These are phyloP conservation scores for Chaetogeoica ovagalla DNA, from an alignment of 2,888 invertebrate genomes.

Conservation along the genomic window DNA sequence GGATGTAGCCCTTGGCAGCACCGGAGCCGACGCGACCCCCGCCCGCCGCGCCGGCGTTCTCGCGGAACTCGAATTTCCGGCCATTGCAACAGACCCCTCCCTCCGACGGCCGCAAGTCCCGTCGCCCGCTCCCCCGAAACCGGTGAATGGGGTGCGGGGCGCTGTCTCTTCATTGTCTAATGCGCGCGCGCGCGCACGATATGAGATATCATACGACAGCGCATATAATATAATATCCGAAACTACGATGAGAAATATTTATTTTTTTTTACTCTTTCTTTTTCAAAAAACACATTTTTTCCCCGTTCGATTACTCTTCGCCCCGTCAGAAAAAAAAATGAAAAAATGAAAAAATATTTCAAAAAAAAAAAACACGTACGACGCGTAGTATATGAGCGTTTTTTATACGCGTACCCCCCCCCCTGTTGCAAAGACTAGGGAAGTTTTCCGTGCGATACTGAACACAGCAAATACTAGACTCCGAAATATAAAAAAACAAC, in stretches of 20 bases:
- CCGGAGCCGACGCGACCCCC: slow-evolving; percentile 41
- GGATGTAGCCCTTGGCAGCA: slow-evolving; percentile 53
- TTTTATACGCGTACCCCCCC: too few relatives aligned
- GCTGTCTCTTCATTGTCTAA: slow-evolving; percentile 42
- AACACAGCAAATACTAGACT: too few relatives aligned
- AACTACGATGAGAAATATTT: background rate
- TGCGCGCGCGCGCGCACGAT: slow-evolving; percentile 42
- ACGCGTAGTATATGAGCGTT: too few relatives aligned
- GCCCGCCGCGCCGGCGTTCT: slow-evolving; percentile 12
- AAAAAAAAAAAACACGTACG: background rate
- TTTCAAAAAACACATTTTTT: slow-evolving; percentile 34
- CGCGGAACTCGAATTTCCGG: slow-evolving; percentile 51
- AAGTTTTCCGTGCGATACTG: too few relatives aligned
- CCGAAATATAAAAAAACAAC: too few relatives aligned
- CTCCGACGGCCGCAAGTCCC: background rate
- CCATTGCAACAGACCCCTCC: slow-evolving; percentile 52
- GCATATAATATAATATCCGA: too few relatives aligned
- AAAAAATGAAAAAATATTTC: slow-evolving; percentile 6
- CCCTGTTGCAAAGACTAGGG: too few relatives aligned
- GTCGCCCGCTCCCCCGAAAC: background rate
- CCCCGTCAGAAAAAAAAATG: too few relatives aligned
- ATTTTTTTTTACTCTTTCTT: background rate
- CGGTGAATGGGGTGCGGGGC: background rate
- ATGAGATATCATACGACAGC: background rate
- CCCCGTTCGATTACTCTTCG: slow-evolving; percentile 31